Conservation (phyloP, 2,113 vertebrate species). For the Carassius gibelio region DNA sequence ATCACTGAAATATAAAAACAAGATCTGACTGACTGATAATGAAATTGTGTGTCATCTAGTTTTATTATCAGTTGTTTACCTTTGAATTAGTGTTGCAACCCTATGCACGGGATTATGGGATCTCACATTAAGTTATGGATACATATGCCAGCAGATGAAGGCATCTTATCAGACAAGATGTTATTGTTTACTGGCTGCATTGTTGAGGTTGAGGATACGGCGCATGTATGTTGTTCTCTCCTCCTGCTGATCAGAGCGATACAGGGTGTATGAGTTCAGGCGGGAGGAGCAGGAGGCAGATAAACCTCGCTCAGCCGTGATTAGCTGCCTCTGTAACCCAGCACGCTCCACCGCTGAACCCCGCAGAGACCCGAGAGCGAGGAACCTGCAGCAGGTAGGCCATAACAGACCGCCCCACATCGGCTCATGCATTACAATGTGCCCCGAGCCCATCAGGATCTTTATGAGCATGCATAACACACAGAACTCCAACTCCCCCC, state of each 20-base stretch:
- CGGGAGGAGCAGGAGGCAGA: not conserved
- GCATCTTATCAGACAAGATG: not conserved
- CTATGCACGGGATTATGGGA: not conserved
- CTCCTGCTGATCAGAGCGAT: not conserved
- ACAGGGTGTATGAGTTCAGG: slow-evolving; percentile 5
- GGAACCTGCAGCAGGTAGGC: not conserved
- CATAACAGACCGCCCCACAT: not conserved
- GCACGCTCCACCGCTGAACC: slow-evolving; percentile 2
- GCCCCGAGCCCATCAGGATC: not conserved
- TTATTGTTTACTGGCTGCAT: not conserved
- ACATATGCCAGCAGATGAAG: not conserved
- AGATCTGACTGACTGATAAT: not conserved
- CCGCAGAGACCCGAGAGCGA: not conserved
- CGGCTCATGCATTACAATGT: not conserved
- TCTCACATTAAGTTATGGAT: not conserved
- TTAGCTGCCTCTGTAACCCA: not conserved
- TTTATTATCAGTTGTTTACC: not conserved
- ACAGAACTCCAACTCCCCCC: not conserved
- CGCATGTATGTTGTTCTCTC: not conserved
- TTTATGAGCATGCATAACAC: not conserved
- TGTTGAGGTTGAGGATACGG: not conserved
- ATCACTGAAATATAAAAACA: too few relatives aligned
- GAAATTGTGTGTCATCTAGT: not conserved
- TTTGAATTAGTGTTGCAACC: too few relatives aligned
- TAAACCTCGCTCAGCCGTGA: slow-evolving; percentile 22